Evolutionary conservation across 1,140 invertebrate genomes (phyloP).

Genomic region (Papilio glaucus): DNA sequence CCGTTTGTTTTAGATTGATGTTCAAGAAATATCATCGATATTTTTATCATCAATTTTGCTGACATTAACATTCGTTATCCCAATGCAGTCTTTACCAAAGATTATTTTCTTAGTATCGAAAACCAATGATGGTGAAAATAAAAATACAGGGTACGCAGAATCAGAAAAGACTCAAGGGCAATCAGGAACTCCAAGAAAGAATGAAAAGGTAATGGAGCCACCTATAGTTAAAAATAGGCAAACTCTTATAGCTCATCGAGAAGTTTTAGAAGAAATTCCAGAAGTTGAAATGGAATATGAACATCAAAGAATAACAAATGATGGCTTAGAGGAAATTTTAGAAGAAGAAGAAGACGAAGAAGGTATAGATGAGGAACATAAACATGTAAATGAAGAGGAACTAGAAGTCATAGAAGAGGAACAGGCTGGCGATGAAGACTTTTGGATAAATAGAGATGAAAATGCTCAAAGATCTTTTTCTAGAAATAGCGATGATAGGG

Average conservation of each 20-base stretch:
- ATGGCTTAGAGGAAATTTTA: slow-evolving; percentile 74
- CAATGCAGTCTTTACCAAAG: slow-evolving; percentile 88
- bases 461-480: slow-evolving; percentile 51
- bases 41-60: slow-evolving; percentile 84
- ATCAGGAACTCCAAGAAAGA: slow-evolving; percentile 40
- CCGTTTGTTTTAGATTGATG: slow-evolving; percentile 70
- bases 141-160: slow-evolving; percentile 44
- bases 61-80: slow-evolving; percentile 87
- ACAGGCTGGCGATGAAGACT: slow-evolving; percentile 54
- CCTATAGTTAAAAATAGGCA: slow-evolving; percentile 52
- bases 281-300: slow-evolving; percentile 77
- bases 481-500: slow-evolving; percentile 63
- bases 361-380: slow-evolving; percentile 46
- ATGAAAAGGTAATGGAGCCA: slow-evolving; percentile 48
- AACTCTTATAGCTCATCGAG: slow-evolving; percentile 70
- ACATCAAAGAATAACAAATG: slow-evolving; percentile 63
- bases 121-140: slow-evolving; percentile 40
- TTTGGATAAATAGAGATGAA: slow-evolving; percentile 63
- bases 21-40: slow-evolving; percentile 70
- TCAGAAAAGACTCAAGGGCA: slow-evolving; percentile 40
- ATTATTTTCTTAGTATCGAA: slow-evolving; percentile 62
- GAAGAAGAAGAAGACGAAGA: slow-evolving; percentile 78
- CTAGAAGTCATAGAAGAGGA: slow-evolving; percentile 71
- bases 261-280: slow-evolving; percentile 75
- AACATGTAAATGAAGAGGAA: slow-evolving; percentile 60